Conservation (phyloP, 1,140 invertebrate genomes). For the Heliconius melpomene region DNA sequence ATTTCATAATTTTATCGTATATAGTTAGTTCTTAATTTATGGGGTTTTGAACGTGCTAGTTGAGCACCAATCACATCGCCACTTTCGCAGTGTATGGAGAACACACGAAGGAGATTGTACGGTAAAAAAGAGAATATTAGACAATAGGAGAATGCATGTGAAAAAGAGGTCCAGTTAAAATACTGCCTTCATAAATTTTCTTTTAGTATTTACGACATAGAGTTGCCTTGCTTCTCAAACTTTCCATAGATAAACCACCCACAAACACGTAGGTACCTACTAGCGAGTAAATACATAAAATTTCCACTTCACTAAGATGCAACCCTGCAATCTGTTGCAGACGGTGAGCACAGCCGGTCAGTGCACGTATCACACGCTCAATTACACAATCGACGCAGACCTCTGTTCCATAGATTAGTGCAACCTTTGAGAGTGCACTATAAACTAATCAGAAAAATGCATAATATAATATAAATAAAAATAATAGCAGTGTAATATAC, state of each 20-base stretch:
- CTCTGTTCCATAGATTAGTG: conserved; percentile 33
- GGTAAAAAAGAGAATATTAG: too few species aligned
- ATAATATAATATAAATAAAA: too few species aligned
- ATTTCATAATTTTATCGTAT: too few species aligned
- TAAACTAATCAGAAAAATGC: conserved; percentile 15
- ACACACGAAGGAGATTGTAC: too few species aligned
- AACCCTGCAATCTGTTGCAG: conserved; percentile 47
- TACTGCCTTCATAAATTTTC: too few species aligned
- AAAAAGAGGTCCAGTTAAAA: too few species aligned
- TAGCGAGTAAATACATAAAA: conserved; percentile 23
- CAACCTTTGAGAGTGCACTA: conserved; percentile 32
- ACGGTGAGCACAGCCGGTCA: conserved; percentile 58
- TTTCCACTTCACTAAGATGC: conserved; percentile 31
- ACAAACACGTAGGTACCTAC: background rate
- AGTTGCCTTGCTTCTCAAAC: background rate
- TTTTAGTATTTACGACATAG: background rate
- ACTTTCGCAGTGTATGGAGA: too few species aligned
- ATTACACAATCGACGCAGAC: conserved; percentile 55
- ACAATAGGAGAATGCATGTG: too few species aligned
- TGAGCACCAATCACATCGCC: too few species aligned
- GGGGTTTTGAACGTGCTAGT: too few species aligned
- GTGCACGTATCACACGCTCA: conserved; percentile 64
- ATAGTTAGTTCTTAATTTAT: too few species aligned
- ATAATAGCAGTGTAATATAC: too few species aligned
- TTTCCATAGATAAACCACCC: background rate